Evolutionary conservation across 1,140 invertebrate genomes (phyloP).

Genomic region (Dreissena rostriformis): DNA sequence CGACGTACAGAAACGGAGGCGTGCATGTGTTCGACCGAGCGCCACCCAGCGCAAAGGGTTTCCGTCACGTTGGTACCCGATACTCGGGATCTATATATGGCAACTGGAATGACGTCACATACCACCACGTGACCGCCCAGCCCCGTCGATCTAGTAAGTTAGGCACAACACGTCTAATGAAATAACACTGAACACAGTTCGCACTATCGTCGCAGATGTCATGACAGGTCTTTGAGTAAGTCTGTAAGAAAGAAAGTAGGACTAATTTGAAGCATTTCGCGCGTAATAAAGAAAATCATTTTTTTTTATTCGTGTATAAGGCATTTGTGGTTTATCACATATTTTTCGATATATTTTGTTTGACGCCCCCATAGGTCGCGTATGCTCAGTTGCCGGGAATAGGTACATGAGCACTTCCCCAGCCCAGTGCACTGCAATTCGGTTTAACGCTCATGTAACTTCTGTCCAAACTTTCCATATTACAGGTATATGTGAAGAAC

Average conservation of each 20-base stretch:
- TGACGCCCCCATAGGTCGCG: background rate
- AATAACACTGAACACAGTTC: too few species aligned
- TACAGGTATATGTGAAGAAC: constrained; percentile 7
- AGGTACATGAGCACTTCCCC: background rate
- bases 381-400: background rate
- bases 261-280: background rate
- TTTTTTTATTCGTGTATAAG: background rate
- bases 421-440: too few species aligned
- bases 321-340: background rate
- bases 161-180: too few species aligned
- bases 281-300: background rate
- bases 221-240: too few species aligned
- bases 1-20: constrained; percentile 8
- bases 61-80: background rate
- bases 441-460: too few species aligned
- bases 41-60: background rate
- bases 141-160: background rate
- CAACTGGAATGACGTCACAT: constrained; percentile 26
- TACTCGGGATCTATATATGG: constrained; percentile 10
- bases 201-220: too few species aligned
- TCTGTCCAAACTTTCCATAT: background rate
- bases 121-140: constrained; percentile 11
- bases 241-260: too few species aligned
- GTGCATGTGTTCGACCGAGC: constrained; percentile 29
- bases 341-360: background rate